Percentiles rank a stretch among this genome's conserved stretches.
phyloP scores from a whole-genome alignment of 1,140 invertebrate species.

The Acromyrmex charruanus region DNA sequence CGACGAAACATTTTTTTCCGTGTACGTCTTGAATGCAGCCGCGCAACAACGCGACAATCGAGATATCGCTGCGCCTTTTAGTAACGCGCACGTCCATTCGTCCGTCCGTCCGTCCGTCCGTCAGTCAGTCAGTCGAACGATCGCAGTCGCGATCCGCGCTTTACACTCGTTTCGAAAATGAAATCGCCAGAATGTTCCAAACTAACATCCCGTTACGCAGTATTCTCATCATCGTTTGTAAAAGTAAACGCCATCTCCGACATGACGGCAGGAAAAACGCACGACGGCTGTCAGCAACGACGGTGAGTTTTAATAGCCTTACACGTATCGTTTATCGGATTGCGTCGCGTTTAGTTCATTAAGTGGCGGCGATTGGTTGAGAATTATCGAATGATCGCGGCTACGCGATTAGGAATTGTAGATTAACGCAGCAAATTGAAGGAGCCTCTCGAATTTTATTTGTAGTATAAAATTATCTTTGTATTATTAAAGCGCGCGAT shows the following conservation, averaged over 20 bases:
- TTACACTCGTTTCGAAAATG: background rate
- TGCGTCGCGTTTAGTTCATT: constrained; percentile 80
- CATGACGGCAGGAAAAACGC: background rate
- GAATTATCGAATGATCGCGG: background rate
- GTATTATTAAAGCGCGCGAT: background rate
- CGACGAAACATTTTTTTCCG: too few relatives aligned
- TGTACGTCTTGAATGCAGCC: background rate
- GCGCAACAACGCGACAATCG: constrained; percentile 5
- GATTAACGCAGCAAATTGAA: background rate
- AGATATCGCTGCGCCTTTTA: background rate
- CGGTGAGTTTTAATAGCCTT: constrained; percentile 76
- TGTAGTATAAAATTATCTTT: background rate
- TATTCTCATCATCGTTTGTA: background rate
- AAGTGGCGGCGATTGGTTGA: background rate
- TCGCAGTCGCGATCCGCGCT: background rate
- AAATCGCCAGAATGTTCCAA: background rate
- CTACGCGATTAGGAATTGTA: background rate
- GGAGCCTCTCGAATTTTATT: background rate
- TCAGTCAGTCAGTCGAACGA: background rate
- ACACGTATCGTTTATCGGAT: constrained; percentile 78
- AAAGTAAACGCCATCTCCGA: background rate
- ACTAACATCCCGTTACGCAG: background rate
- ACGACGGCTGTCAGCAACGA: constrained; percentile 21
- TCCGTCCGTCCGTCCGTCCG: background rate
- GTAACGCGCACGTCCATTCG: background rate